Percentiles rank a stretch among this genome's conserved stretches.
These are phyloP conservation scores for Acronicta psi DNA, from an alignment of 2,888 invertebrate genomes.

Conservation along the genomic window DNA sequence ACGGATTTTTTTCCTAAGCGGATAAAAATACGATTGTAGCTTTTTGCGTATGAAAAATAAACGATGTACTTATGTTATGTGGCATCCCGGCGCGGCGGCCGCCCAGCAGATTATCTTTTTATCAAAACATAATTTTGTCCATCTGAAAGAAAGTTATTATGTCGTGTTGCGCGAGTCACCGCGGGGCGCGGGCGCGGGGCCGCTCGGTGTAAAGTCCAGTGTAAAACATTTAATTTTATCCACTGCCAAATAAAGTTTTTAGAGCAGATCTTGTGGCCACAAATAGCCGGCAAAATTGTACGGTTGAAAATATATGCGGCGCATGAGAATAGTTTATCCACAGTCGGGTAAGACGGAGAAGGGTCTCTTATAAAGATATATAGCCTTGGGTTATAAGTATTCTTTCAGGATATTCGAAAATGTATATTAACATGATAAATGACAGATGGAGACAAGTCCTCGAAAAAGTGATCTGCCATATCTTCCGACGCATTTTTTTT, in stretches of 20 bases:
- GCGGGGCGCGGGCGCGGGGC: not conserved
- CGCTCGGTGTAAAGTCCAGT: constrained; percentile 11
- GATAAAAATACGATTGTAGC: constrained; percentile 73
- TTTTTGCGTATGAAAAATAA: constrained; percentile 70
- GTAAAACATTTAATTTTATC: constrained; percentile 31
- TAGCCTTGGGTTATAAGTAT: no score
- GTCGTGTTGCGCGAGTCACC: constrained; percentile 2
- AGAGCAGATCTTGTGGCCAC: constrained; percentile 11
- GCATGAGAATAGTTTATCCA: constrained; percentile 15
- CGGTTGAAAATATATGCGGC: constrained; percentile 12
- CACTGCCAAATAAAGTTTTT: constrained; percentile 31
- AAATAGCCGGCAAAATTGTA: constrained; percentile 11
- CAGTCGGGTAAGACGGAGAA: no score
- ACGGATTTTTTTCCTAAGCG: constrained; percentile 71
- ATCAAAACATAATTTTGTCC: constrained; percentile 61
- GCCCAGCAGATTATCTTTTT: constrained; percentile 62
- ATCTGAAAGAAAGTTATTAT: constrained; percentile 38
- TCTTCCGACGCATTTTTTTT: no score
- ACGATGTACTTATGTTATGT: constrained; percentile 63
- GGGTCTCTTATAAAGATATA: no score
- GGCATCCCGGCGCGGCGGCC: constrained; percentile 38
- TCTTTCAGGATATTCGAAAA: no score
- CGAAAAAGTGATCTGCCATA: no score
- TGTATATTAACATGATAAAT: no score
- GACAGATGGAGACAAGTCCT: no score